These are phyloP conservation scores for Megaustenia siamemsis DNA, from an alignment of 2,888 invertebrate species.

Conservation along the genomic window DNA sequence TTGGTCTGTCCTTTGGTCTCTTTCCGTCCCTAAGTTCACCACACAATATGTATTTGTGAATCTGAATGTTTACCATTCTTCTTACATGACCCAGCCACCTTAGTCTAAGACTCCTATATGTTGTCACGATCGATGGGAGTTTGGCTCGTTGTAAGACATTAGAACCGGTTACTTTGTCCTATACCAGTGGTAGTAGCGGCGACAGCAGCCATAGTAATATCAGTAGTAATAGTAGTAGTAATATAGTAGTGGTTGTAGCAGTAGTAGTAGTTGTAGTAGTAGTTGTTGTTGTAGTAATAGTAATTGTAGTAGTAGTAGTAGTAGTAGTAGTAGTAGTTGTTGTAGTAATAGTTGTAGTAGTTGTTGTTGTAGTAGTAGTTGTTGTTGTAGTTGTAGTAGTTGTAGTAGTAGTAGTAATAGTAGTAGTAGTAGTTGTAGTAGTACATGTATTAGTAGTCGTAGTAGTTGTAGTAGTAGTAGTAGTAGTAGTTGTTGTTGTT, in stretches of 20 bases:
- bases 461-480: background rate
- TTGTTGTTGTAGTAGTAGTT: background rate
- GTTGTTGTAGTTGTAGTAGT: constrained; percentile 9
- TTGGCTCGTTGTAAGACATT: too few relatives aligned
- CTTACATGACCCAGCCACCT: too few relatives aligned
- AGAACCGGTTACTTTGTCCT: too few relatives aligned
- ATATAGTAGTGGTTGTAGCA: background rate
- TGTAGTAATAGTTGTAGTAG: background rate
- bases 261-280: background rate
- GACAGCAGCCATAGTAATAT: background rate
- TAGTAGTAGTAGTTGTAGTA: background rate
- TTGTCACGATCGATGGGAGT: too few relatives aligned
- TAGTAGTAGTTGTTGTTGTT: background rate
- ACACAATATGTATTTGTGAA: too few relatives aligned
- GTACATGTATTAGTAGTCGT: background rate
- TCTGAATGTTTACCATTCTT: too few relatives aligned
- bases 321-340: constrained; percentile 8
- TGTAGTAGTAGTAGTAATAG: background rate
- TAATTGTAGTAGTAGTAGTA: constrained; percentile 6
- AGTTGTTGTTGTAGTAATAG: background rate
- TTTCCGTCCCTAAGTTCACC: too few relatives aligned
- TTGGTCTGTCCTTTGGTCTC: too few relatives aligned
- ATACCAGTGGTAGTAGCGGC: background rate
- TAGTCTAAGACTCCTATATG: too few relatives aligned
- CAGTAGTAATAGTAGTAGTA: constrained; percentile 17